Evolutionary conservation across 2,113 vertebrate genomes (phyloP).

Genomic region (Cynocephalus volans): DNA sequence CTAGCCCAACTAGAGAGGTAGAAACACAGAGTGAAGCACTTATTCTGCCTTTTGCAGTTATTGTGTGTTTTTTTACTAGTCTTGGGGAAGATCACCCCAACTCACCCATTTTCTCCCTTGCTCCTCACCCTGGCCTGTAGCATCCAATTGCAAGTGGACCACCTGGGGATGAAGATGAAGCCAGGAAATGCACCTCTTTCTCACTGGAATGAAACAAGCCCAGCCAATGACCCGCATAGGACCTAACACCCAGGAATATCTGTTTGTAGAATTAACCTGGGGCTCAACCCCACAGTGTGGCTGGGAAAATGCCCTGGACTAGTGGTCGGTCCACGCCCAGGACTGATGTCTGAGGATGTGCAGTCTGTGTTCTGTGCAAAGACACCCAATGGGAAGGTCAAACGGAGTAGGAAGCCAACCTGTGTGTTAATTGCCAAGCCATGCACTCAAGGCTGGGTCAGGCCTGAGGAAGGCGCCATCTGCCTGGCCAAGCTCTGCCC

Average conservation of each 20-base stretch:
- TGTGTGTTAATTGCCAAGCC: neutral
- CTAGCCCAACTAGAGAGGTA: neutral
- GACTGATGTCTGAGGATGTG: neutral
- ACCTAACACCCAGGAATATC: neutral
- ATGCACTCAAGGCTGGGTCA: neutral
- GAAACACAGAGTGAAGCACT: neutral
- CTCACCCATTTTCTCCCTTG: neutral
- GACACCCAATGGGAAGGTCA: neutral
- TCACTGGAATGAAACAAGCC: neutral
- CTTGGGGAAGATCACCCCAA: neutral
- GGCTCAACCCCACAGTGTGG: neutral
- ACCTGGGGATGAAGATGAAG: neutral
- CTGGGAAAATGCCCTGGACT: neutral
- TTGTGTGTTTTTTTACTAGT: neutral
- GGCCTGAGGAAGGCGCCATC: neutral
- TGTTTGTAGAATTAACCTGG: neutral
- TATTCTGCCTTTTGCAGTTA: neutral
- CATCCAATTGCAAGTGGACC: neutral
- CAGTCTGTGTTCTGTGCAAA: neutral
- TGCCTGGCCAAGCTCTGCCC: neutral
- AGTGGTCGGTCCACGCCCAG: fast-evolving
- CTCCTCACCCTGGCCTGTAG: neutral
- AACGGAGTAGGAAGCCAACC: neutral
- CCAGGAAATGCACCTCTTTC: neutral
- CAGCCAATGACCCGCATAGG: neutral